These are phyloP conservation scores for Megaceryle torquata DNA, from an alignment of 2,113 vertebrate genomes.

Conservation along the genomic window DNA sequence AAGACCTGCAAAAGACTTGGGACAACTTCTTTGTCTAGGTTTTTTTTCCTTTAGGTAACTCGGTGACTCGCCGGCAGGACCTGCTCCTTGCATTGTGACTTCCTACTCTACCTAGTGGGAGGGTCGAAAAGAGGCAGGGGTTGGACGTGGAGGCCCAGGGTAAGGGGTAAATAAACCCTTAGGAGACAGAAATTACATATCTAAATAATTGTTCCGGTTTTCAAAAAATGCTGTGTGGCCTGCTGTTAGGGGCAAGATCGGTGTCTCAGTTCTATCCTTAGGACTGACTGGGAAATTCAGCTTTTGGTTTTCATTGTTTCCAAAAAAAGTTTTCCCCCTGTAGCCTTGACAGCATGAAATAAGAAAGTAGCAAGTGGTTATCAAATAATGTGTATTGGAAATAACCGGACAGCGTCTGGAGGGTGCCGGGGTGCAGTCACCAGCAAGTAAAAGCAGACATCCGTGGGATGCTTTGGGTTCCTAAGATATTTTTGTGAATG, in stretches of 20 bases:
- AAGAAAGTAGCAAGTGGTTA: not conserved
- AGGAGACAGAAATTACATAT: not conserved
- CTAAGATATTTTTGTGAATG: conserved; percentile 60
- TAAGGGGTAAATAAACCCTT: not conserved
- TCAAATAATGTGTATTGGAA: conserved; percentile 1
- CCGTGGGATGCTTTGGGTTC: conserved; percentile 45
- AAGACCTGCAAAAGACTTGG: conserved; percentile 6
- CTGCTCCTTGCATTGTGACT: not conserved
- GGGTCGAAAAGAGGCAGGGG: not conserved
- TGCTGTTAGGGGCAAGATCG: not conserved
- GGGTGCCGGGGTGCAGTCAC: not conserved
- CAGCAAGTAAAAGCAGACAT: conserved; percentile 8
- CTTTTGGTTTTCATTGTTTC: not conserved
- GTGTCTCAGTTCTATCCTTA: not conserved
- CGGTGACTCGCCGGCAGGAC: accelerated
- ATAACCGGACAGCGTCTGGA: not conserved
- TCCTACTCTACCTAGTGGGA: not conserved
- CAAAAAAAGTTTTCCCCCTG: not conserved
- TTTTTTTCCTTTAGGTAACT: not conserved
- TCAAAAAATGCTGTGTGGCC: not conserved
- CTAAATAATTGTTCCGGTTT: not conserved
- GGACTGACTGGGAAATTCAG: not conserved
- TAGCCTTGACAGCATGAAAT: not conserved
- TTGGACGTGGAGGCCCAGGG: accelerated
- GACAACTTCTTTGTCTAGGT: not conserved